Conservation (phyloP, 53 echinoderm and acorn worm genomes). For the Paracentrotus lividus region DNA sequence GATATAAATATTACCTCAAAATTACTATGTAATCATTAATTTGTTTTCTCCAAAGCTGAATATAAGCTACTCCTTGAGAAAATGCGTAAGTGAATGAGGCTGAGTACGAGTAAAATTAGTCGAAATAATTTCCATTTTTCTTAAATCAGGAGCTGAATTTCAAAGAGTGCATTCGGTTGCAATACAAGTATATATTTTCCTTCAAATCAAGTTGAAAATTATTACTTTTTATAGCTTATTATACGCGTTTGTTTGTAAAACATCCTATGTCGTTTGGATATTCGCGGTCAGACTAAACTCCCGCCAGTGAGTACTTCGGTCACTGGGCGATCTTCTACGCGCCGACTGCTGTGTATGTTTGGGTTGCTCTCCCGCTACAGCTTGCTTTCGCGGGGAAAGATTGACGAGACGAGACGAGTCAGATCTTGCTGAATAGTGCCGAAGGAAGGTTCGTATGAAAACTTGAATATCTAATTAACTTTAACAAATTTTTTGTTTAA, state of each 20-base stretch:
- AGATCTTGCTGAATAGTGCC: background rate
- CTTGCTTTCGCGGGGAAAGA: slow-evolving; percentile 61
- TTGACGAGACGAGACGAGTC: background rate
- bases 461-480: background rate
- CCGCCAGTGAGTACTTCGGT: slow-evolving; percentile 63
- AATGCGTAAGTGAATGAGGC: background rate
- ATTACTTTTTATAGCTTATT: background rate
- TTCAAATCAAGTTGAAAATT: background rate
- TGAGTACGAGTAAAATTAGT: background rate
- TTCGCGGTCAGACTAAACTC: slow-evolving; percentile 69
- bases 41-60: background rate
- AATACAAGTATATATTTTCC: background rate
- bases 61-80: background rate
- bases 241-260: slow-evolving; percentile 25
- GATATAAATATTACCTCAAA: background rate
- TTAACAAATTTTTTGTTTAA: background rate
- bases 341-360: slow-evolving; percentile 29
- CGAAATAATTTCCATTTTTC: background rate
- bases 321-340: slow-evolving; percentile 29
- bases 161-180: background rate
- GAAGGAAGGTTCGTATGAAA: slow-evolving; percentile 33
- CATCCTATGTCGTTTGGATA: slow-evolving; percentile 56
- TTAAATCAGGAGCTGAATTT: background rate
- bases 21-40: too few relatives aligned
- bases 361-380: slow-evolving; percentile 5